Conservation (phyloP, 2,797 vertebrate genomes). For the Capromys pilorides region DNA sequence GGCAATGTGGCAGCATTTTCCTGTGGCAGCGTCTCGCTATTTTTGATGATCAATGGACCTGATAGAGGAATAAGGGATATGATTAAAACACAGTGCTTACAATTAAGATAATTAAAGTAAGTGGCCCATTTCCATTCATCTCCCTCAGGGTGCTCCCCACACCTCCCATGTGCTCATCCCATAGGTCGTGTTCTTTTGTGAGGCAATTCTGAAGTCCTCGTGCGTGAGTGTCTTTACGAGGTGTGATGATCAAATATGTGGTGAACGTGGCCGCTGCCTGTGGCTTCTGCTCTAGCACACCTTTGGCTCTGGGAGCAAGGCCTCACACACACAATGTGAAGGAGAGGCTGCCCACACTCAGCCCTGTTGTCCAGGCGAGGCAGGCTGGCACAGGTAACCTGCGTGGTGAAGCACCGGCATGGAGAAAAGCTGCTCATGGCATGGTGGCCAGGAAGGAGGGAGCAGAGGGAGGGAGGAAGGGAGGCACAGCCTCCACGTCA, state of each 20-base stretch:
- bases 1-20: not conserved
- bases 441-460: not conserved
- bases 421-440: not conserved
- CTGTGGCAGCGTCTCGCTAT: not conserved
- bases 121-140: not conserved
- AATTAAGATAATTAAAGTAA: not conserved
- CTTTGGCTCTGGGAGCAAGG: not conserved
- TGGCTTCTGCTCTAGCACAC: not conserved
- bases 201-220: not conserved
- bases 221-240: not conserved
- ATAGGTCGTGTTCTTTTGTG: too few species aligned
- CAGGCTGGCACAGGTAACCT: not conserved
- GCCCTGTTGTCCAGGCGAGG: not conserved
- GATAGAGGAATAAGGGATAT: not conserved
- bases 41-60: not conserved
- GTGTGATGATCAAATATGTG: too few species aligned
- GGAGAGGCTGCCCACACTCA: not conserved
- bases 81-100: not conserved
- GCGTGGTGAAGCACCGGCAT: not conserved
- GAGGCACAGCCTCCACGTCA: not conserved
- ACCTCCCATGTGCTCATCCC: not conserved
- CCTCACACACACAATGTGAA: not conserved
- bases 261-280: not conserved
- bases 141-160: not conserved
- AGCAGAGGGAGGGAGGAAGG: not conserved